Base-by-base conservation (phyloP, 2,797 vertebrate genomes). In the Xiphophorus birchmanni region DNA sequence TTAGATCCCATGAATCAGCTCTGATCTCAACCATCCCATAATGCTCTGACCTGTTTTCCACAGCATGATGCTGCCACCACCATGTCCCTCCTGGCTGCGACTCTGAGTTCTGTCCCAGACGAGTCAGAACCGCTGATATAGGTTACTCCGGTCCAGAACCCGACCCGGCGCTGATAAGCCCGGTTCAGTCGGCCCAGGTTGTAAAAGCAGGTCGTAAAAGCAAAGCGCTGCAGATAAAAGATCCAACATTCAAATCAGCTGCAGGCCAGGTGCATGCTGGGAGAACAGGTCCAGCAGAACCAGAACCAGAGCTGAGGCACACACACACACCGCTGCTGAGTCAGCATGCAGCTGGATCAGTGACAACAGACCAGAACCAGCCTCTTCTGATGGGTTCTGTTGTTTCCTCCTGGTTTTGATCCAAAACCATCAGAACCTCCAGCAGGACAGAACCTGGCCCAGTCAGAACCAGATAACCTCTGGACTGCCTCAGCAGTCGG, bases 251-350 rank as follows among this genome's bases (percentile, higher is more conserved):
- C 18, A 79, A 86, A 84, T 77, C 67, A 69, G 3, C 42, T 15
- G 4, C 23, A 12, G 13, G 37, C 48, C 79, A 56, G 74, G 74
- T 86, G 86, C 83, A 83, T 81, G 78, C 78, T 86, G 82, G 78
- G 83, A 86, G 60, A 37, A 18, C 35, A 63, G 60, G 13, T 35
- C 60, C 29, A 35, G n/a, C n/a, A 58, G 56, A 11, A 52, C 54
- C 60, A 63, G 60, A 54, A 32, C 58, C 58, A 32, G 58, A 63
- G 18, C 50, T 18, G 50, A 0, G 5, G 52, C 74, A 44, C 54
- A 42, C 74, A 48, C 65, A 76, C 0, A 60, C n/a, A 80, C 73
- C 89, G 79, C 84, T 90, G 84, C 87, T 77, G 67, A 78, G 89
- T 93, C 91, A 90, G 35, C 47, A 74, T 60, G 54, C 15, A 9